Conservation (phyloP, 2,797 vertebrate genomes). For the Epinephelus awoara region DNA sequence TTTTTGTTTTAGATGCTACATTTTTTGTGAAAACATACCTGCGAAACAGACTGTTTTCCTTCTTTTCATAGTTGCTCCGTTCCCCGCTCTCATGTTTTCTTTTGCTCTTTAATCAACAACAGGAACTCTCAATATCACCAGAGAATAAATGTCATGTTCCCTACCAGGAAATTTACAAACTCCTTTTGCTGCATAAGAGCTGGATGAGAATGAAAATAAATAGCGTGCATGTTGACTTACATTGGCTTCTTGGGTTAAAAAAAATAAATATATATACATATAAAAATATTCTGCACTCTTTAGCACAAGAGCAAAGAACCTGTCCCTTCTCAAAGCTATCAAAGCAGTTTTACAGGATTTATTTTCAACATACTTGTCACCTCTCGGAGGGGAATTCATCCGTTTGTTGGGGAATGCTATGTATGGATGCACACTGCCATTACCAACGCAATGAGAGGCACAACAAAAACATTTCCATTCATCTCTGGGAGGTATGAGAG, state of each 20-base stretch:
- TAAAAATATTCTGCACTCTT: background rate
- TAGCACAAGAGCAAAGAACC: conserved; percentile 3
- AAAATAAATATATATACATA: background rate
- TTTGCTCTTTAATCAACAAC: conserved; percentile 63
- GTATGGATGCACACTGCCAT: conserved; percentile 17
- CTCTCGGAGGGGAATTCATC: conserved; percentile 14
- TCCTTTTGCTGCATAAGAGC: conserved; percentile 28
- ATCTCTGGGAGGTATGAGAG: conserved; percentile 53
- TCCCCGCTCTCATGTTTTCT: conserved; percentile 43
- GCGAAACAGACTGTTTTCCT: conserved; percentile 32
- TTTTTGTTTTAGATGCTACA: conserved; percentile 33
- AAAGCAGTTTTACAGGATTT: conserved; percentile 27
- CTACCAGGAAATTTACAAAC: conserved; percentile 38
- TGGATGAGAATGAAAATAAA: conserved; percentile 27
- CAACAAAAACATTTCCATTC: conserved; percentile 52
- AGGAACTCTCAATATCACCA: conserved; percentile 48
- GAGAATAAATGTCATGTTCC: conserved; percentile 65
- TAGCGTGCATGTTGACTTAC: conserved; percentile 7
- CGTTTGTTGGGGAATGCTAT: conserved; percentile 16
- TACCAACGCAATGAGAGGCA: conserved; percentile 27
- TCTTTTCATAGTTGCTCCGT: conserved; percentile 26
- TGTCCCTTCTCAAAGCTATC: conserved; percentile 8
- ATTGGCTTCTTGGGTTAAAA: background rate
- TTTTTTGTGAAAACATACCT: conserved; percentile 47
- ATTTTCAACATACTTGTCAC: conserved; percentile 6